Evolutionary conservation across 2,113 vertebrate genomes (phyloP).

Genomic region (Phrynosoma platyrhinos): DNA sequence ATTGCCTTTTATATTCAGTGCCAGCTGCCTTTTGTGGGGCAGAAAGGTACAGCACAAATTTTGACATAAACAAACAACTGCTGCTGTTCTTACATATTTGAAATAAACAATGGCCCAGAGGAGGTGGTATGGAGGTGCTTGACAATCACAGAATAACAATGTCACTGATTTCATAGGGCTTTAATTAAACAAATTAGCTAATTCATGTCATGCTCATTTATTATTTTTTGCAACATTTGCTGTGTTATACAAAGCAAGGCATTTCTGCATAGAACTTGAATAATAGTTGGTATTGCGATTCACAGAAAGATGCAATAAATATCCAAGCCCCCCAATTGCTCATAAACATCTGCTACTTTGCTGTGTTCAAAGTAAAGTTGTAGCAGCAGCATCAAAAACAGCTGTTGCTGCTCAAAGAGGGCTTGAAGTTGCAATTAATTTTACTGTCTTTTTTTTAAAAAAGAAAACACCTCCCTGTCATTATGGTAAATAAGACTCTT

Average conservation of each 20-base stretch:
- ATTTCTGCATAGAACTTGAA: conserved; percentile 26
- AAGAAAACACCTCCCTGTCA: not conserved
- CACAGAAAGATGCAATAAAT: conserved; percentile 44
- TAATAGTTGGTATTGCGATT: conserved; percentile 14
- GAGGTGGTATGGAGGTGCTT: not conserved
- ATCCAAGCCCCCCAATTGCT: conserved; percentile 28
- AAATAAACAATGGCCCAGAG: conserved; percentile 6
- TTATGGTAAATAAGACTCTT: conserved; percentile 31
- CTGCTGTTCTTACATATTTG: not conserved
- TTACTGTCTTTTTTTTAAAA: conserved; percentile 23
- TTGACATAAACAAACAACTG: not conserved
- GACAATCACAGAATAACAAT: not conserved
- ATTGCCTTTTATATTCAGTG: conserved; percentile 1
- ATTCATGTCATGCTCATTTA: not conserved
- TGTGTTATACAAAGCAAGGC: not conserved
- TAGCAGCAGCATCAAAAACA: conserved; percentile 41
- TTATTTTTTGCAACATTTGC: not conserved
- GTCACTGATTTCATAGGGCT: not conserved
- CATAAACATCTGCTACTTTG: conserved; percentile 46
- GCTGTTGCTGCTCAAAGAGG: conserved; percentile 29
- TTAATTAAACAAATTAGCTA: not conserved
- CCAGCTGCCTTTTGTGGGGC: not conserved
- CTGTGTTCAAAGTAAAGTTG: conserved; percentile 50
- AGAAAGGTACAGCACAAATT: not conserved
- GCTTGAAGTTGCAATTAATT: conserved; percentile 37